Evolutionary conservation across 2,888 invertebrate genomes (phyloP).

Genomic region (Leptura quadrifasciata): DNA sequence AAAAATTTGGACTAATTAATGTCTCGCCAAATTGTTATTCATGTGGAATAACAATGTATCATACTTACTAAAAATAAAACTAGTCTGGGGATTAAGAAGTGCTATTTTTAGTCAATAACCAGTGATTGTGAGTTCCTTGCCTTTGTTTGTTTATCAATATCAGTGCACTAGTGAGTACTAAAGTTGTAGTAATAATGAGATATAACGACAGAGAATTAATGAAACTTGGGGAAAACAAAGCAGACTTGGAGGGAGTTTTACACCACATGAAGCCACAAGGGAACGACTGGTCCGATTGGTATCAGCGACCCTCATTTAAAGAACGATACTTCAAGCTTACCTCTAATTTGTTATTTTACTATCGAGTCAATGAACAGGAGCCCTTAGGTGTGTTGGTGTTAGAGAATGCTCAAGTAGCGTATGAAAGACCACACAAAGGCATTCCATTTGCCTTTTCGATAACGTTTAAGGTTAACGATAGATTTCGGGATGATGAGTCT

Average conservation of each 20-base stretch:
- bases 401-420: slow-evolving; percentile 83
- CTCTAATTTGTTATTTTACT: slow-evolving; percentile 86
- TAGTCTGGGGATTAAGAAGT: slow-evolving; percentile 18
- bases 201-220: slow-evolving; percentile 83
- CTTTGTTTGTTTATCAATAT: slow-evolving; percentile 10
- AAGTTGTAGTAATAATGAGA: slow-evolving; percentile 76
- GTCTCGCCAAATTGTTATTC: slow-evolving; percentile 17
- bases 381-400: slow-evolving; percentile 85
- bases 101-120: slow-evolving; percentile 24
- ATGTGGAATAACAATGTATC: slow-evolving; percentile 14
- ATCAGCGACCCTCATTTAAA: slow-evolving; percentile 77
- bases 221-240: slow-evolving; percentile 77
- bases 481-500: slow-evolving; percentile 73
- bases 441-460: slow-evolving; percentile 86
- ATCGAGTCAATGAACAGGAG: slow-evolving; percentile 80
- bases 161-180: background rate
- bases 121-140: background rate
- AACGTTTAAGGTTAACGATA: slow-evolving; percentile 78
- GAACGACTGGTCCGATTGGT: slow-evolving; percentile 75
- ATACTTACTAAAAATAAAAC: slow-evolving; percentile 25
- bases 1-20: slow-evolving; percentile 5
- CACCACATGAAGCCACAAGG: slow-evolving; percentile 82
- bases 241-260: slow-evolving; percentile 82
- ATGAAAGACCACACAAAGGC: slow-evolving; percentile 80
- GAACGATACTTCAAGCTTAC: slow-evolving; percentile 86